These are phyloP conservation scores for Rotaria sp. DNA, from an alignment of 2,888 invertebrate genomes.

Conservation along the genomic window DNA sequence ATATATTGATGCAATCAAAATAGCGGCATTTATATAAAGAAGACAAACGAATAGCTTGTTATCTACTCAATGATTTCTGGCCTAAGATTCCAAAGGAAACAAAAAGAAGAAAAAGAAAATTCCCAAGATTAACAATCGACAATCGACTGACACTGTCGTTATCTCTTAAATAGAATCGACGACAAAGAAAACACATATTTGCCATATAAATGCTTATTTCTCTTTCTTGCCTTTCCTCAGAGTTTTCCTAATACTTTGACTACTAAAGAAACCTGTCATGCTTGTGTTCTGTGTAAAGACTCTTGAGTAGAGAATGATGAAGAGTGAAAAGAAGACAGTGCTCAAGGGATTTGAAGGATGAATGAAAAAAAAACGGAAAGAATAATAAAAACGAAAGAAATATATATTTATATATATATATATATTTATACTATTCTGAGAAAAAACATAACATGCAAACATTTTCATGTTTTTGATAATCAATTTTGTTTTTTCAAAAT, in stretches of 20 bases:
- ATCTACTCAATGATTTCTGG: background rate
- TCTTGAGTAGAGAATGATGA: background rate
- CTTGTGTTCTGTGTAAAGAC: background rate
- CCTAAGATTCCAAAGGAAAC: background rate
- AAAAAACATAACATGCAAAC: background rate
- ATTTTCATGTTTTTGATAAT: background rate
- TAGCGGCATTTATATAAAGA: background rate
- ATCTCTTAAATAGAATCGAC: background rate
- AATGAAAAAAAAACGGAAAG: constrained; percentile 6
- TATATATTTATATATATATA: background rate
- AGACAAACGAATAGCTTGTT: background rate
- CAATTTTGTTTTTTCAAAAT: background rate
- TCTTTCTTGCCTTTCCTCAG: background rate
- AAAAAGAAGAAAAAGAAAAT: background rate
- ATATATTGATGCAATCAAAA: background rate
- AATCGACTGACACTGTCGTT: background rate
- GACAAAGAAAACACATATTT: background rate
- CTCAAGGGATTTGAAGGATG: background rate
- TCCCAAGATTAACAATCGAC: background rate
- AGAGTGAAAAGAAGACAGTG: background rate
- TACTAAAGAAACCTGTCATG: constrained; percentile 15
- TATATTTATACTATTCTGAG: background rate
- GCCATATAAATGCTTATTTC: background rate
- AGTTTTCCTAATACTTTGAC: background rate
- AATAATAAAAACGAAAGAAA: background rate